Evolutionary conservation across 2,888 invertebrate species (phyloP).

Genomic region (Phorcus lineatus): DNA sequence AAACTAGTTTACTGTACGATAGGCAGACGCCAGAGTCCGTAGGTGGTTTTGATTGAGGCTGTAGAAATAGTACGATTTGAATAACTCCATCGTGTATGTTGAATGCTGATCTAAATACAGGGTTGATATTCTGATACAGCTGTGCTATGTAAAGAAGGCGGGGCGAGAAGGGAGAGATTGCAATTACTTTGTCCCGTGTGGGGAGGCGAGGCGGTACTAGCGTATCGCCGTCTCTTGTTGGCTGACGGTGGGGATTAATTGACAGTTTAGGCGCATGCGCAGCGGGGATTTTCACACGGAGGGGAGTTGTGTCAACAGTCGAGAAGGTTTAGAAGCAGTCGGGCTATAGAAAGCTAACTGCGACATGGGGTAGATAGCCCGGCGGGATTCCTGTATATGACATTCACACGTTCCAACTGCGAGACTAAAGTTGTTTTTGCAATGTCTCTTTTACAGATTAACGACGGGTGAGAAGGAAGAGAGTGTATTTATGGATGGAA

Average conservation of each 20-base stretch:
- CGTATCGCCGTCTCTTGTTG: not conserved
- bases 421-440: not conserved
- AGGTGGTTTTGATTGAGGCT: too few species aligned
- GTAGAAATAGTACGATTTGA: too few species aligned
- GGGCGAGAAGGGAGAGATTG: not conserved
- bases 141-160: not conserved
- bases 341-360: not conserved
- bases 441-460: slow-evolving; percentile 8
- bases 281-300: not conserved
- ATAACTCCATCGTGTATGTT: too few species aligned
- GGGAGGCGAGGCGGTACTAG: not conserved
- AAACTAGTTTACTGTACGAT: too few species aligned
- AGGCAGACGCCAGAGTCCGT: too few species aligned
- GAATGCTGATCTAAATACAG: too few species aligned
- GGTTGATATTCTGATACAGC: not conserved
- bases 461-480: not conserved
- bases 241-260: not conserved
- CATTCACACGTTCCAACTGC: slow-evolving; percentile 6
- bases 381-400: not conserved
- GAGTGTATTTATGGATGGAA: not conserved
- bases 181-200: not conserved
- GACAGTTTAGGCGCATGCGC: not conserved
- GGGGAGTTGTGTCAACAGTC: slow-evolving; percentile 7
- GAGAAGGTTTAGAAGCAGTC: not conserved
- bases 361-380: not conserved